phyloP scores from a whole-genome alignment of 35 echinoderm and acorn worm genomes.

The Lytechinus variegatus region DNA sequence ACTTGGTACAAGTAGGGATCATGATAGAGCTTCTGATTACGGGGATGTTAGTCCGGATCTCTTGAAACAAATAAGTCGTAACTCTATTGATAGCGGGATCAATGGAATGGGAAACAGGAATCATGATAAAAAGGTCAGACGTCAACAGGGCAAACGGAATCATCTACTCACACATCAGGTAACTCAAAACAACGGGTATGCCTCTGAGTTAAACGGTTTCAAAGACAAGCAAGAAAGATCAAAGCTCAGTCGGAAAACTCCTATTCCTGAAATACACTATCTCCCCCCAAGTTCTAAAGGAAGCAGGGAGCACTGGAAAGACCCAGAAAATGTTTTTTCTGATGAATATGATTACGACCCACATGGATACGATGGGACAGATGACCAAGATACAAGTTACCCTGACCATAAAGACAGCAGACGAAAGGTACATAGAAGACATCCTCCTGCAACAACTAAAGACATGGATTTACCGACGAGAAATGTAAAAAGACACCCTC shows the following conservation, averaged over 20 bases:
- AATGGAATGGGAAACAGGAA: not conserved
- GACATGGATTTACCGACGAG: not conserved
- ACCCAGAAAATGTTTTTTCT: not conserved
- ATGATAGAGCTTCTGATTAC: not conserved
- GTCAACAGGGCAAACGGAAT: not conserved
- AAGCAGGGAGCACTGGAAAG: not conserved
- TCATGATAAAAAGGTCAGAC: not conserved
- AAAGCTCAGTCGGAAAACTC: not conserved
- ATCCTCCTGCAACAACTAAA: not conserved
- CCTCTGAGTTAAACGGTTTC: not conserved
- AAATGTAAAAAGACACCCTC: not conserved
- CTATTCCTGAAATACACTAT: slow-evolving; percentile 31
- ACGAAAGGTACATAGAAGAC: not conserved
- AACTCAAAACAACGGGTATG: not conserved
- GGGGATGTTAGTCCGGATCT: not conserved
- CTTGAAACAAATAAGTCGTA: not conserved
- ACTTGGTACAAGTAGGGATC: not conserved
- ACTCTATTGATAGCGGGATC: not conserved
- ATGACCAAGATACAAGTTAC: not conserved
- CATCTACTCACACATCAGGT: not conserved
- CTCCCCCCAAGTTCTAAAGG: not conserved
- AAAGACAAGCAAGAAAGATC: not conserved
- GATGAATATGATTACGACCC: slow-evolving; percentile 10
- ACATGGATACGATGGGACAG: not conserved
- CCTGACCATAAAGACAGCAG: not conserved